Conservation (phyloP, 2,113 vertebrate genomes). For the Pangasianodon hypophthalmus region DNA sequence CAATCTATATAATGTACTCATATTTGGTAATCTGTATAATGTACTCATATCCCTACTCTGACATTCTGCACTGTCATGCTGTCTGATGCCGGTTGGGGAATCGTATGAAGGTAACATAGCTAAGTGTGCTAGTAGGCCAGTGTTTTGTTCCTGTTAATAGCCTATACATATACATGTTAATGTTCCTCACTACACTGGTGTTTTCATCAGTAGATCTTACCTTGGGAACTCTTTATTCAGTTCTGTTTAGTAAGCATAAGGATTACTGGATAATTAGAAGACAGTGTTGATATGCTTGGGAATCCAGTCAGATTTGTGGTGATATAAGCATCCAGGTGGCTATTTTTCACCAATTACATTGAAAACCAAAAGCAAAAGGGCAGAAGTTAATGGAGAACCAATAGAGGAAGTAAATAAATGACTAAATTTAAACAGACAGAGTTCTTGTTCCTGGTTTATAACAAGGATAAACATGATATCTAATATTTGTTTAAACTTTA, state of each 20-base stretch:
- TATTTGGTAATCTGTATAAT: background rate
- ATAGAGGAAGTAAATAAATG: constrained; percentile 28
- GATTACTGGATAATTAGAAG: background rate
- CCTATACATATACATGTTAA: background rate
- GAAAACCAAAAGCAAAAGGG: background rate
- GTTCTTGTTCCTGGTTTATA: constrained; percentile 16
- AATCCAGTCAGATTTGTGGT: background rate
- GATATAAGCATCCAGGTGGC: background rate
- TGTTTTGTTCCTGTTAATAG: constrained; percentile 4
- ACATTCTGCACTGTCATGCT: background rate
- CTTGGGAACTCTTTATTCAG: background rate
- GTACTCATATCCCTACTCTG: background rate
- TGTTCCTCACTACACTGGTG: background rate
- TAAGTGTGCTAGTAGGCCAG: background rate
- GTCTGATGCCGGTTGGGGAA: background rate
- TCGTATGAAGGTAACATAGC: background rate
- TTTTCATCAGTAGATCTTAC: background rate
- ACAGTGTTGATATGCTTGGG: background rate
- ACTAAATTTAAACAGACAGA: constrained; percentile 26
- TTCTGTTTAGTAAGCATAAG: background rate
- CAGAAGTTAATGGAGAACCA: constrained; percentile 16
- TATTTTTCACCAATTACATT: background rate
- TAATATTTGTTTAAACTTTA: constrained; percentile 29
- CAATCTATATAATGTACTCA: background rate
- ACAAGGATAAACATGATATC: constrained; percentile 19